Evolutionary conservation across 2,113 vertebrate species (phyloP), one percentile per base, ranked within the genome.

Genomic region (Strix uralensis): DNA sequence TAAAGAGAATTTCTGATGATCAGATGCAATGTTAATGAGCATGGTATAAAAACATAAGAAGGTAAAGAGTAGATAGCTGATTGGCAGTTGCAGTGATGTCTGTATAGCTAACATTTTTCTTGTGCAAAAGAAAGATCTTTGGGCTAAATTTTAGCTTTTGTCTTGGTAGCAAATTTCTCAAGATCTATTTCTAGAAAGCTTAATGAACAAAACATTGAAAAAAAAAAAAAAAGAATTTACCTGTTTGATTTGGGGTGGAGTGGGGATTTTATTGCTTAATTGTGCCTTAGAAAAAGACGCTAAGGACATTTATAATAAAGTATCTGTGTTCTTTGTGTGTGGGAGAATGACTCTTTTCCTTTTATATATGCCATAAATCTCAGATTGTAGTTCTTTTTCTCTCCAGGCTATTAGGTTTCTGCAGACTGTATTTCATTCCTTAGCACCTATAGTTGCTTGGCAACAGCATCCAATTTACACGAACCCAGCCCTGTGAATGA

Each of bases 371-470:
- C 85, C 88, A 78, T 97, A 97, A 96, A 97, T 96, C 94, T 96
- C 95, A 79, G 94, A 91, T 89, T 81, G 95, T 96, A 94, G 95
- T 73, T 93, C 94, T 97, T 95, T 94, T 97, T 97, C 94, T 95
- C 96, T 96, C 75, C 91, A 94, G 96, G 95, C 95, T 97, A 94
- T 96, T 97, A 97, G 96, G 95, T 95, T 95, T 97, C 92, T 96
- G 86, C 86, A 94, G 93, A 81, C 94, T 96, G 92, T 96, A 94
- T 97, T 97, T 97, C 95, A 97, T 96, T 96, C 93, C 90, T 96
- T 97, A 96, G 97, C 91, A 97, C 95, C 96, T 96, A 92, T 74
- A 92, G 97, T 97, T 97, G 96, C 96, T 96, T 97, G 96, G 97
- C 95, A 95, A 96, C 95, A 94, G 91, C 91, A 93, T 91, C 96